Percentiles rank a stretch among this genome's conserved stretches.
These are phyloP conservation scores for Rhineura floridana DNA, from an alignment of 2,113 vertebrate species.

Conservation along the genomic window DNA sequence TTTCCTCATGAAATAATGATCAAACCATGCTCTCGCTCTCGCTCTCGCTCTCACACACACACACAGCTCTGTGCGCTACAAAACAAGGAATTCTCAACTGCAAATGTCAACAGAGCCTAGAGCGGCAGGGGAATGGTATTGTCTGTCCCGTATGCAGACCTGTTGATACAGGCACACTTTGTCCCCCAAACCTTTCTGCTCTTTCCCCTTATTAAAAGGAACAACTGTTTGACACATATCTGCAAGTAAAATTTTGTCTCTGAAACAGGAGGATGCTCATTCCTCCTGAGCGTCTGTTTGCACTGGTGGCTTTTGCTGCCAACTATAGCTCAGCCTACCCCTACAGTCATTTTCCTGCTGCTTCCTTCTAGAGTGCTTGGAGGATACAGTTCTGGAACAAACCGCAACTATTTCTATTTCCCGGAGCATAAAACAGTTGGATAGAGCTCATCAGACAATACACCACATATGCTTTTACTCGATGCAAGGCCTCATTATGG, in stretches of 20 bases:
- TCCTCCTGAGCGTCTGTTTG: background rate
- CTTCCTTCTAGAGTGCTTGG: background rate
- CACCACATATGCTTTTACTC: background rate
- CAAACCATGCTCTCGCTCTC: background rate
- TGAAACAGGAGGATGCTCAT: background rate
- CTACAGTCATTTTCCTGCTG: background rate
- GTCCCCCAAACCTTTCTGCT: background rate
- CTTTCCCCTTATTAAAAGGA: background rate
- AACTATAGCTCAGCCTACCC: too few relatives aligned
- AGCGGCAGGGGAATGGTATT: background rate
- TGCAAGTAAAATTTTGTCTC: conserved; percentile 4
- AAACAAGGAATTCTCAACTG: conserved; percentile 28
- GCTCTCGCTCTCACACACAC: conserved; percentile 43
- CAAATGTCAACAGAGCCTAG: background rate
- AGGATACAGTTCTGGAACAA: background rate
- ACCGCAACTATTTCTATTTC: background rate
- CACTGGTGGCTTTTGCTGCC: background rate
- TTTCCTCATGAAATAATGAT: background rate
- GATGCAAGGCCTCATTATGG: background rate
- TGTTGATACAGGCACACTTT: background rate
- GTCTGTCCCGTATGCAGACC: background rate
- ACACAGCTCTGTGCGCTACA: conserved; percentile 49
- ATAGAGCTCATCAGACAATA: background rate
- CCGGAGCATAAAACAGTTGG: background rate
- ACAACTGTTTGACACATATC: background rate